Conservation (phyloP, 2,888 invertebrate species). For the Sphinx pinastri region DNA sequence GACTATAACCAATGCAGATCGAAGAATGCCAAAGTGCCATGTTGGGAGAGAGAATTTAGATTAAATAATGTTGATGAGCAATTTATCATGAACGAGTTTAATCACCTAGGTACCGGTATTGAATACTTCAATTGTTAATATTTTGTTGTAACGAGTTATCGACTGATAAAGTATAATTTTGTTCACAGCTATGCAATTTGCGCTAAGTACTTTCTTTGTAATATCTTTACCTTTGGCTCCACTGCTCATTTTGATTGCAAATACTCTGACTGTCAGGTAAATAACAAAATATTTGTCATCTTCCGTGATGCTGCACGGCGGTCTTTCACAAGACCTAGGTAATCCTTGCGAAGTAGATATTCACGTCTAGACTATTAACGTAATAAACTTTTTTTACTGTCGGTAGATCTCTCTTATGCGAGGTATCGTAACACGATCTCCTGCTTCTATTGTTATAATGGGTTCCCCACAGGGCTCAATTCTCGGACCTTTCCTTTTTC, state of each 20-base stretch:
- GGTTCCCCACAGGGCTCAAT: no score
- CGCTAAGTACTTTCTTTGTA: conserved; percentile 5
- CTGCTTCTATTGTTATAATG: no score
- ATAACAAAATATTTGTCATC: no score
- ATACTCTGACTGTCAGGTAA: conserved; percentile 20
- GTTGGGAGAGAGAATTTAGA: conserved; percentile 58
- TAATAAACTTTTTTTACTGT: no score
- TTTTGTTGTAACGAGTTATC: not conserved
- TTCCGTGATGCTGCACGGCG: no score
- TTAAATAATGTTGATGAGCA: conserved; percentile 46
- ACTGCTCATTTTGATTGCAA: conserved; percentile 27
- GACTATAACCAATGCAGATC: conserved; percentile 21
- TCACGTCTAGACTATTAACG: no score
- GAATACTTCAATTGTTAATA: not conserved
- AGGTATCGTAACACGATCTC: no score
- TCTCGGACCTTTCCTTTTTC: no score
- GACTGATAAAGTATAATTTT: not conserved
- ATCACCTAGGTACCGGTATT: conserved; percentile 25
- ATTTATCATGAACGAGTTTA: conserved; percentile 43
- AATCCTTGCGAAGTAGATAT: no score
- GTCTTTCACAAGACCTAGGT: no score
- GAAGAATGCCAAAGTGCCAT: conserved; percentile 37
- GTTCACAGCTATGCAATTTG: conserved; percentile 18
- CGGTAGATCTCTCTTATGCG: no score
- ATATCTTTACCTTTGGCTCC: conserved; percentile 23